Evolutionary conservation across 92 coral and sea anemone species (phyloP), one percentile per base, ranked within the genome.

Genomic region (Phenganax marumi): DNA sequence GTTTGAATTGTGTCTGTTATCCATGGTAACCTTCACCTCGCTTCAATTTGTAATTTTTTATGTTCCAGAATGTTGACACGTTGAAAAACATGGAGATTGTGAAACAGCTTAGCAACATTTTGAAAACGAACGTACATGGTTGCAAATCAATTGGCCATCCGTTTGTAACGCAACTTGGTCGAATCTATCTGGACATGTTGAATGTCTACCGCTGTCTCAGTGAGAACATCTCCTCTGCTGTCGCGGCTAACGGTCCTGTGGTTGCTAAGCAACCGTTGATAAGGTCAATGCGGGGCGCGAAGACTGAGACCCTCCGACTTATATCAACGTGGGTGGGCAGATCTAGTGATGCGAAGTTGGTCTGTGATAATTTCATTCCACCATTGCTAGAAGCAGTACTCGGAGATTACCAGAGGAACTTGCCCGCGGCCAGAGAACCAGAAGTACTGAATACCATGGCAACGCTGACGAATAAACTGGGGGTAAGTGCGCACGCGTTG

Each of bases 371-470:
- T 88, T 95, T 95, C 73, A 95, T 95, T 24, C 98, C 98, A 14
- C 98, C 98, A 13, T 88, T 95, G 83, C 84, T 95, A 89, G 97
- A 95, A 86, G 98, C 98, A 0, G 98, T 95, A 57, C 84, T 95
- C 0, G 97, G 98, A 12, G 98, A 95, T 61, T 95, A 95, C 56
- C 98, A 95, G 76, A 88, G 98, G 49, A 95, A 95, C 86, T 91
- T 95, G 51, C 90, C 99, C 2, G 87, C 93, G 7, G 99, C 99
- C 10, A 73, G 99, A 61, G 99, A 96, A 49, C 99, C 99, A 16
- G 99, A 96, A 79, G 99, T 96, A 39, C 83, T 96, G 14, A 96
- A 92, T 62, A 96, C 99, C 55, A 96, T 96, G 99, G 99, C 99
- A 58, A 91, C 99, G 0, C 91, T 96, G 75, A 92, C 93, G 22